These are phyloP conservation scores for Acrobasis repandana DNA, from an alignment of 2,888 invertebrate genomes.

Conservation along the genomic window DNA sequence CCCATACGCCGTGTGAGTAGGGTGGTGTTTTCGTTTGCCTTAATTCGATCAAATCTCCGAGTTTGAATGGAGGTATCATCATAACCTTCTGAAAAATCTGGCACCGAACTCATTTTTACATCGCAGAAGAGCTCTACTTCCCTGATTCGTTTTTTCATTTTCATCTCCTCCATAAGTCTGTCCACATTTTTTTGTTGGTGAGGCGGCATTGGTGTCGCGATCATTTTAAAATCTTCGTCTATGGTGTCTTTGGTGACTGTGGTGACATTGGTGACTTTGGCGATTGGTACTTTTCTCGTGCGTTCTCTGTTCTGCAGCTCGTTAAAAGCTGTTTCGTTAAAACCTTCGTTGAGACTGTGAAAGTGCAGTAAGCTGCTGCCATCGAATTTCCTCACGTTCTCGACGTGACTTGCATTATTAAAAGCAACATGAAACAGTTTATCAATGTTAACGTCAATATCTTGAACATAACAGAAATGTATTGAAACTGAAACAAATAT, in stretches of 20 bases:
- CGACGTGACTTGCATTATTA: neutral
- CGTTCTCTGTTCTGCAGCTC: neutral
- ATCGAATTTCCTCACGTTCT: neutral
- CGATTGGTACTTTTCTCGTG: too few relatives aligned
- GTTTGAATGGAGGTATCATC: neutral
- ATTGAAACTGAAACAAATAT: neutral
- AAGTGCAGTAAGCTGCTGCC: neutral
- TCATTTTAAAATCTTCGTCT: neutral
- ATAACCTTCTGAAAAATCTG: neutral
- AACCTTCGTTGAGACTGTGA: neutral
- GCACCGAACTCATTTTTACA: neutral
- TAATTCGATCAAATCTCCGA: slow-evolving; percentile 5
- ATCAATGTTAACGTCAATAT: neutral
- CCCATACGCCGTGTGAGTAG: neutral
- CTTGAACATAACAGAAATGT: neutral
- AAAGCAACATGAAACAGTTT: neutral
- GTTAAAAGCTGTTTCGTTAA: neutral
- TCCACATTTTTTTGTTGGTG: neutral
- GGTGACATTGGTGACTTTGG: too few relatives aligned
- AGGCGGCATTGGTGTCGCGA: neutral
- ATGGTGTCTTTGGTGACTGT: neutral
- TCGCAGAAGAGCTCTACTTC: neutral
- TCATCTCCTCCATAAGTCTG: neutral
- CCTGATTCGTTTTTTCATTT: neutral
- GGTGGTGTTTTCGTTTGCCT: neutral